phyloP scores from a whole-genome alignment of 2,888 invertebrate genomes.

The Volucella zonaria region DNA sequence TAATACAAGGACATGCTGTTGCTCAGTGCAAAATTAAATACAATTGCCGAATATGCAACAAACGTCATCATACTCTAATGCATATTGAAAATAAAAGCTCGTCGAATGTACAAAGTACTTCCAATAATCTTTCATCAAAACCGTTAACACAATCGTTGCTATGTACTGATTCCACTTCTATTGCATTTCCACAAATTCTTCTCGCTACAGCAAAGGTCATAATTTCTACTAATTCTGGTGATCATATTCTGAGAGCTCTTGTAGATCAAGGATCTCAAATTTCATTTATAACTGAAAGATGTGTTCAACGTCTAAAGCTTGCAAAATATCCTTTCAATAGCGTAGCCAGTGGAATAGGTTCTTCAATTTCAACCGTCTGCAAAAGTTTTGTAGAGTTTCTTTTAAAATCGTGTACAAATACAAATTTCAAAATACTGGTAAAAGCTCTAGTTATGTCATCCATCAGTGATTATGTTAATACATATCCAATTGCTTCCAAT shows the following conservation, averaged over 20 bases:
- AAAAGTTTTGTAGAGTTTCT: constrained; percentile 28
- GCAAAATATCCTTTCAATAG: not conserved
- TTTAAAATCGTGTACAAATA: constrained; percentile 9
- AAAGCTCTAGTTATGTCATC: constrained; percentile 23
- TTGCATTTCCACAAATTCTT: not conserved
- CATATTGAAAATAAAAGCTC: no score
- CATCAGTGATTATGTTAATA: constrained; percentile 9
- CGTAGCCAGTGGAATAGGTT: not conserved
- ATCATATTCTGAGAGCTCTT: not conserved
- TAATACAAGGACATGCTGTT: constrained; percentile 1
- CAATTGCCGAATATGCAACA: no score
- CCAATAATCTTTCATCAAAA: no score
- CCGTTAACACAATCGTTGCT: no score
- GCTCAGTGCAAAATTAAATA: constrained; percentile 15
- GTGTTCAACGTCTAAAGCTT: not conserved
- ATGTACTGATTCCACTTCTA: no score
- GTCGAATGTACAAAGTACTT: no score
- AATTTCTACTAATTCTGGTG: no score
- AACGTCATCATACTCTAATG: no score
- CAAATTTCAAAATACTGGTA: constrained; percentile 5
- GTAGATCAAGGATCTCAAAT: not conserved
- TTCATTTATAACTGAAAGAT: constrained; percentile 4
- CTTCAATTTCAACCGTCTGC: constrained; percentile 16
- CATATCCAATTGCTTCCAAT: not conserved
- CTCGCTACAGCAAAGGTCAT: constrained; percentile 16